Evolutionary conservation across 2,797 vertebrate genomes (phyloP), one percentile per base, ranked within the genome.

Genomic region (Micromesistius poutassou): DNA sequence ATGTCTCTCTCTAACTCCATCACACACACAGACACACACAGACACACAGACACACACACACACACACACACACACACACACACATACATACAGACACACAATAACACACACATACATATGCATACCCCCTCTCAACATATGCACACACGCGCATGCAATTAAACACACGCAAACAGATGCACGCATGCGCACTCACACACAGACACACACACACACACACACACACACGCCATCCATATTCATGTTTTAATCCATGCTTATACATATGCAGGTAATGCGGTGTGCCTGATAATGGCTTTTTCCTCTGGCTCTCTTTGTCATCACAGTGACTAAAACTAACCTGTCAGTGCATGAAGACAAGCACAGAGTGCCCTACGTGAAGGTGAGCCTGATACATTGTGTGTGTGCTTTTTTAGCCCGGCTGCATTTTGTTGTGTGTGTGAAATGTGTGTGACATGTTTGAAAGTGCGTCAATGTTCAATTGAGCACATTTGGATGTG

Each of bases 281-380:
- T 14, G 50, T 55, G 55, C 33, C 72, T 76, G 73, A 79, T 42
- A 14, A 9, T 81, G 81, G 88, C 79, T 75, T 87, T 76, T 87
- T 30, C 79, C 68, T 30, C 80, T 40, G 19, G 13, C 68, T 81
- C 78, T 70, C 74, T 46, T 0, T 73, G 25, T 84, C 31, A 38
- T 74, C 75, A 71, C 82, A 98, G 97, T 98, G 91, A 96, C 96
- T 78, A 98, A 98, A 92, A 98, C 94, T 79, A 98, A 97, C 87
- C 92, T 98, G 75, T 95, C 96, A 0, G 97, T 98, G 80, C 97
- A 98, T 0, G 97, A 98, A 90, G 97, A 98, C 91, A 97, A 96
- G 94, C 92, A 98, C 91, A 95, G 96, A 12, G 96, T 97, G n/a
- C 97, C 97, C 10, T 97, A 95, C 38, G 97, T 98, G 81, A 98